Evolutionary conservation across 1,140 invertebrate species (phyloP).

Genomic region (Zaprionus camerounensis): DNA sequence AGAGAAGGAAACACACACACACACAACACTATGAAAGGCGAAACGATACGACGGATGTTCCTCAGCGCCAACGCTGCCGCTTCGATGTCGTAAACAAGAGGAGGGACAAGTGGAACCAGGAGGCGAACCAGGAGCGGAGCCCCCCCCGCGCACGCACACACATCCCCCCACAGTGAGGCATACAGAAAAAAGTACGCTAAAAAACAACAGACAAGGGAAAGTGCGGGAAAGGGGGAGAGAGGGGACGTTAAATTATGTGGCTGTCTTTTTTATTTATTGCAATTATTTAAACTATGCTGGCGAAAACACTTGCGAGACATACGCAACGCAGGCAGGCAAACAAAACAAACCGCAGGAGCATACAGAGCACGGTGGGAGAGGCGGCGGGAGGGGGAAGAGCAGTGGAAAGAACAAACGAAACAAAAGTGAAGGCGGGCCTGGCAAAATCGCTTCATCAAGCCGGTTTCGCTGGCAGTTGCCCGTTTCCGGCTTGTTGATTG

Average conservation of each 20-base stretch:
- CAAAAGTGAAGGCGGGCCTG: slow-evolving; percentile 27
- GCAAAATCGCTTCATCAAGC: slow-evolving; percentile 48
- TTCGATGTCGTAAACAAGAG: slow-evolving; percentile 56
- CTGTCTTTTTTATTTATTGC: background rate
- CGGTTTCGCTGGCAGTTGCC: slow-evolving; percentile 67
- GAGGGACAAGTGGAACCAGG: slow-evolving; percentile 11
- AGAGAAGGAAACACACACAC: background rate
- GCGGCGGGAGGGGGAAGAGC: background rate
- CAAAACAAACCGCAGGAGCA: slow-evolving; percentile 1
- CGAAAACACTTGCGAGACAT: background rate
- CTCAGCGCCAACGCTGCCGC: slow-evolving; percentile 29
- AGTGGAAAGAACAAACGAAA: slow-evolving; percentile 17
- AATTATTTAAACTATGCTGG: background rate
- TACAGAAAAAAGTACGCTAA: slow-evolving; percentile 55
- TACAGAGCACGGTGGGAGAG: background rate
- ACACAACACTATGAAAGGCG: slow-evolving; percentile 57
- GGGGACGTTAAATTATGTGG: background rate
- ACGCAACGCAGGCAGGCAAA: background rate
- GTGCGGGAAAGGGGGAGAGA: background rate
- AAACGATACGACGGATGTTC: slow-evolving; percentile 62
- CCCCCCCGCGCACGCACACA: background rate
- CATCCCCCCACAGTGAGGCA: slow-evolving; percentile 36
- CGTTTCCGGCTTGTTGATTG: slow-evolving; percentile 78
- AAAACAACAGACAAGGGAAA: background rate
- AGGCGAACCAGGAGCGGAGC: background rate